phyloP scores from a whole-genome alignment of 2,888 invertebrate genomes.

The Meta bourneti region DNA sequence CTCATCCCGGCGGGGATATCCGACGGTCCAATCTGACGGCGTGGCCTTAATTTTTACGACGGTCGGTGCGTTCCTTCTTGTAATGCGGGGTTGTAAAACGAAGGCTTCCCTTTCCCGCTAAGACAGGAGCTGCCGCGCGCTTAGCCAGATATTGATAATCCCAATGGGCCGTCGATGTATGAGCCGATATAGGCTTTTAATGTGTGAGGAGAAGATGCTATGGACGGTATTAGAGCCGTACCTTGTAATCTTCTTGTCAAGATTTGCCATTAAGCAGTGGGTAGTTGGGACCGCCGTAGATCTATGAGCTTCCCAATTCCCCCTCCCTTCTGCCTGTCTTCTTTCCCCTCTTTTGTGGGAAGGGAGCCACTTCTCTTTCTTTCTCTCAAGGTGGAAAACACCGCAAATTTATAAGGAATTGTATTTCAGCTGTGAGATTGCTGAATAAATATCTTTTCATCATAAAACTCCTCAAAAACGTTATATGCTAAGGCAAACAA shows the following conservation, averaged over 20 bases:
- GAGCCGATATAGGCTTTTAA: conserved; percentile 73
- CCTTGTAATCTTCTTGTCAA: conserved; percentile 76
- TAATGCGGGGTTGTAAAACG: conserved; percentile 67
- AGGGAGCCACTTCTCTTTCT: not conserved
- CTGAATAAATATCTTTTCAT: no score
- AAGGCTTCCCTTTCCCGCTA: conserved; percentile 17
- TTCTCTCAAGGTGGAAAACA: not conserved
- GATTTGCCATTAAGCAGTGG: conserved; percentile 69
- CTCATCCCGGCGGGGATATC: conserved; percentile 62
- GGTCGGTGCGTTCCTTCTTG: conserved; percentile 50
- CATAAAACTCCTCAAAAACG: no score
- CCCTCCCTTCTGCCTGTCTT: not conserved
- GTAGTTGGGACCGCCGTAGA: conserved; percentile 36
- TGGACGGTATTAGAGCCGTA: conserved; percentile 63
- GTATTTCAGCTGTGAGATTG: no score
- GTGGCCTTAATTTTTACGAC: conserved; percentile 75
- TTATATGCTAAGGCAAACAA: no score
- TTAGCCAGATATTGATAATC: conserved; percentile 74
- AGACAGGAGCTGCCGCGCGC: conserved; percentile 32
- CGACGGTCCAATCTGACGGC: conserved; percentile 69
- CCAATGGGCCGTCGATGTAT: conserved; percentile 66
- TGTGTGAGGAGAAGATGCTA: conserved; percentile 66
- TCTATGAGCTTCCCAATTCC: conserved; percentile 48
- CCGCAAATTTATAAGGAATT: no score
- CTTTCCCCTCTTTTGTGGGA: not conserved